Conservation (phyloP, 2,888 invertebrate genomes). For the Cosmia pyralina region DNA sequence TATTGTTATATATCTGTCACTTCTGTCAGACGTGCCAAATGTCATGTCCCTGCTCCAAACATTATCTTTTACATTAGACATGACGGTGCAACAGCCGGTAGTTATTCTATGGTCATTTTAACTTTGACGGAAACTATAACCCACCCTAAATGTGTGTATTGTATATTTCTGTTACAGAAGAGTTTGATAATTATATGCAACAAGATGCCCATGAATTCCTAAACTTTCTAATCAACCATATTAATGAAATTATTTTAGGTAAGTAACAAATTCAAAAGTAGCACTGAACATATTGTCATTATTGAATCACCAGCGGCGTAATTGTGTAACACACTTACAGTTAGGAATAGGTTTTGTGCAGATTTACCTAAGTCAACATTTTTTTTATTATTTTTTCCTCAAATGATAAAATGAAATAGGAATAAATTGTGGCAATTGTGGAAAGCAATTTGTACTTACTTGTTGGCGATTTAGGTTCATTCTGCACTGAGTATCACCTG, state of each 20-base stretch:
- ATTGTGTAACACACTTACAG: too few species aligned
- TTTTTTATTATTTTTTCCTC: not conserved
- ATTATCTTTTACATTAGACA: too few species aligned
- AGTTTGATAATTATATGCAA: slow-evolving; percentile 99
- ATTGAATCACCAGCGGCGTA: too few species aligned
- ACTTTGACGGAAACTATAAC: too few species aligned
- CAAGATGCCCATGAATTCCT: slow-evolving; percentile 99
- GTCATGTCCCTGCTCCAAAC: too few species aligned
- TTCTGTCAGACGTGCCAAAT: too few species aligned
- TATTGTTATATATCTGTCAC: too few species aligned
- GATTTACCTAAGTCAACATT: not conserved
- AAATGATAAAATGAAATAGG: not conserved
- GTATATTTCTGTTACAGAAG: slow-evolving; percentile 92
- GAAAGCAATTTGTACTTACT: not conserved
- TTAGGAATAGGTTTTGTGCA: too few species aligned
- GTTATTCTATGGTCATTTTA: too few species aligned
- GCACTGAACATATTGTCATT: not conserved
- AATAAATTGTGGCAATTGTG: not conserved
- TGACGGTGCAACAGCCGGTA: too few species aligned
- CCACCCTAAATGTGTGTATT: slow-evolving; percentile 4
- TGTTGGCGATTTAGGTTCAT: not conserved
- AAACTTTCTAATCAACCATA: slow-evolving; percentile 99
- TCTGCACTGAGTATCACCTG: not conserved
- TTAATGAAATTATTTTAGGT: slow-evolving; percentile 99
- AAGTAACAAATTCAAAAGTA: slow-evolving; percentile 76